Evolutionary conservation across 2,113 vertebrate genomes (phyloP), one percentile per base, ranked within the genome.

Genomic region (Gopherus flavomarginatus): DNA sequence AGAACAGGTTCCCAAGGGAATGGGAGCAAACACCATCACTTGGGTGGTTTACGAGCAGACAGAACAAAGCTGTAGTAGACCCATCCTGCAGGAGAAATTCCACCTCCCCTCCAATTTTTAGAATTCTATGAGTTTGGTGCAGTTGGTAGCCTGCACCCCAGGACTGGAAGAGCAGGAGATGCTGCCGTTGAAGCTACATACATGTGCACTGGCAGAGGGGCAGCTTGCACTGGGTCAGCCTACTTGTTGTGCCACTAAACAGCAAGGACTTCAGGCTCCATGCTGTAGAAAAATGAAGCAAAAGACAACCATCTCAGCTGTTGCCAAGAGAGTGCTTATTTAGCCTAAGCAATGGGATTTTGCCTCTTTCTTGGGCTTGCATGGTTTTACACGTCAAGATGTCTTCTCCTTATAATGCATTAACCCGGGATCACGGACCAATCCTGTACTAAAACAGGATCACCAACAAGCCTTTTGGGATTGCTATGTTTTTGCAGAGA

Each of bases 301-400:
- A 77, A 77, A 81, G 1, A 57, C 0, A 19, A 6, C 35, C 88
- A 54, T n/a, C 88, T 72, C 90, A 87, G 56, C n/a, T 27, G 12
- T 89, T 27, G 59, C 42, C 85, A 54, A 24, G 83, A 52, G 85
- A 85, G 79, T 0, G 29, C 38, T 90, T 62, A 8, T 81, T 82
- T 86, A 88, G 59, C 35, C 90, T 54, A 31, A 91, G 90, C 84
- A 84, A 83, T 87, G 44, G 78, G 84, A 93, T 79, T 94, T 81
- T 27, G n/a, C 38, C 69, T 90, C 88, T 91, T 90, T 86, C 92
- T 72, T 27, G 90, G 96, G 86, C 72, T 91, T 86, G 77, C 54
- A 26, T 11, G 86, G 86, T 88, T 88, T 93, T 86, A 7, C 53
- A 26, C 26, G 29, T 47, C 92, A 47, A 84, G 86, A 50, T 1